Conservation (phyloP, 2,797 vertebrate species). For the Hapalemur alaotrensis region DNA sequence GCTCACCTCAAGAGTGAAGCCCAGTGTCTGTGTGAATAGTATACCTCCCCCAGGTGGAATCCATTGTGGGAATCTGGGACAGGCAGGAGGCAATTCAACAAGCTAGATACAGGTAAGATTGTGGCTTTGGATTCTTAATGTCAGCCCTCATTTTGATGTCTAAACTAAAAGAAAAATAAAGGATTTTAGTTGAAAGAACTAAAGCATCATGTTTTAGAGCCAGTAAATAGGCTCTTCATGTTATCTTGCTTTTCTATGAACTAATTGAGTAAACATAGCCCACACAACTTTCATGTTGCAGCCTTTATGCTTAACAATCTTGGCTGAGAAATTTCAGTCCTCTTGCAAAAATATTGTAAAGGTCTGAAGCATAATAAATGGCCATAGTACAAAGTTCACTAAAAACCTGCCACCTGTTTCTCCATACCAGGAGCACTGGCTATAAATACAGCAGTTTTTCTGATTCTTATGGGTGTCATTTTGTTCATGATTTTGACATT, state of each 20-base stretch:
- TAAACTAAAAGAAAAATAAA: not conserved
- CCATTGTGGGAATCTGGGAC: not conserved
- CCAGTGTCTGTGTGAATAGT: not conserved
- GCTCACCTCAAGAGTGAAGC: not conserved
- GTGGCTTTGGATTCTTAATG: not conserved
- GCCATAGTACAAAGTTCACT: not conserved
- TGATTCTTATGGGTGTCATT: not conserved
- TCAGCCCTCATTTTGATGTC: not conserved
- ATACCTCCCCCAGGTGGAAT: not conserved
- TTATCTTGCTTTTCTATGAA: not conserved
- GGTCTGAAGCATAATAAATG: conserved; percentile 46
- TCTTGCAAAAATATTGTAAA: not conserved
- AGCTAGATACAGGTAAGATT: not conserved
- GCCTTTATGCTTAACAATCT: not conserved
- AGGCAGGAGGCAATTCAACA: not conserved
- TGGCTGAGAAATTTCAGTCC: not conserved
- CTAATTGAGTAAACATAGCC: not conserved
- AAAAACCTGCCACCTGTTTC: conserved; percentile 38
- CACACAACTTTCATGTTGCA: not conserved
- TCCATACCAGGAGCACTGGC: not conserved
- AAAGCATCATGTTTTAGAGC: not conserved
- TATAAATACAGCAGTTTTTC: conserved; percentile 61
- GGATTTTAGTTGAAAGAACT: not conserved
- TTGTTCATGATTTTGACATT: conserved; percentile 63
- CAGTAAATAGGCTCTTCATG: not conserved